Evolutionary conservation across 2,888 invertebrate genomes (phyloP).

Genomic region (Rhyacophila evoluta): DNA sequence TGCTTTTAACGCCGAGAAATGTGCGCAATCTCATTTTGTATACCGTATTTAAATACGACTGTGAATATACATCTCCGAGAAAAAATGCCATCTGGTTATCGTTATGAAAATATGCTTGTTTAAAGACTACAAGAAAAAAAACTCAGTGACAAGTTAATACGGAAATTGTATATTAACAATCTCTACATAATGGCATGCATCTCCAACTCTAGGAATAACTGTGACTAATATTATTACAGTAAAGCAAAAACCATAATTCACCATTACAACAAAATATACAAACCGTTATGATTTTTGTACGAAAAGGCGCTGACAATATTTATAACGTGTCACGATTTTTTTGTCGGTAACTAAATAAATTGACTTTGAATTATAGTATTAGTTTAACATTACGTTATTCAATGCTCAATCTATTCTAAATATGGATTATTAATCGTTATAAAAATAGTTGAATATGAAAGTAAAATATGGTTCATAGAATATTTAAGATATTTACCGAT

Average conservation of each 20-base stretch:
- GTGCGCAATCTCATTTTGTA: no score
- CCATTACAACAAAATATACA: background rate
- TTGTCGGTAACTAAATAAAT: no score
- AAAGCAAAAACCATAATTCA: background rate
- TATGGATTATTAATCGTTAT: no score
- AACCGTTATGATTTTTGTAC: background rate
- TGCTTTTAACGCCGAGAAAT: no score
- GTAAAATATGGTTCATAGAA: no score
- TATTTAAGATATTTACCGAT: no score
- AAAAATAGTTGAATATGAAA: no score
- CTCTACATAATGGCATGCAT: background rate
- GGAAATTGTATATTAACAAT: background rate
- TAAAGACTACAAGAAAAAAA: background rate
- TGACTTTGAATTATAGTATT: no score
- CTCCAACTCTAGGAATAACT: background rate
- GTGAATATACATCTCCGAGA: no score
- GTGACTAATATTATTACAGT: background rate
- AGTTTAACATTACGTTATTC: no score
- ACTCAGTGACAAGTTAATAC: background rate
- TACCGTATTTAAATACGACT: no score
- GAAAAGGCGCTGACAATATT: background rate
- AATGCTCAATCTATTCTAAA: no score
- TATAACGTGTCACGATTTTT: background rate
- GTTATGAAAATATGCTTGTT: background rate
- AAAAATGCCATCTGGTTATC: background rate